These are phyloP conservation scores for Herminia tarsipennalis DNA, from an alignment of 2,888 invertebrate genomes.

Conservation along the genomic window DNA sequence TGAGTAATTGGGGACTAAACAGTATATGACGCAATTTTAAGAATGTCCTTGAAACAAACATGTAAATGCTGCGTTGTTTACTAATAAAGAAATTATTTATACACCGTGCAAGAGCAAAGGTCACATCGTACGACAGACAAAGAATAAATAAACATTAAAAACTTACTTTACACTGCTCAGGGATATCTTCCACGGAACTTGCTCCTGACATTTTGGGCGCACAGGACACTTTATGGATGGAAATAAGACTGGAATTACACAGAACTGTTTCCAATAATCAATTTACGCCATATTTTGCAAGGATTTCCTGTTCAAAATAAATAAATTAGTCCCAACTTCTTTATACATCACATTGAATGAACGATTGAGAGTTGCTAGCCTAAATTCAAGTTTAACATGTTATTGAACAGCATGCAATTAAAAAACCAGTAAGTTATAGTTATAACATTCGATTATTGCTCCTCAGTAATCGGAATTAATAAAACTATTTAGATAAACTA, in stretches of 20 bases:
- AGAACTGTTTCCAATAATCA: slow-evolving; percentile 17
- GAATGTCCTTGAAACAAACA: slow-evolving; percentile 15
- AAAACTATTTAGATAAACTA: no score
- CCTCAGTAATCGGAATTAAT: no score
- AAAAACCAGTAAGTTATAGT: no score
- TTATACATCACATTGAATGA: slow-evolving; percentile 8
- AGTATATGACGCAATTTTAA: slow-evolving; percentile 35
- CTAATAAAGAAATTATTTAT: slow-evolving; percentile 23
- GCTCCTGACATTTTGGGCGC: slow-evolving; percentile 64
- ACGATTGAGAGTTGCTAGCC: slow-evolving; percentile 4
- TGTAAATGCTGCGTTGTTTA: slow-evolving; percentile 33
- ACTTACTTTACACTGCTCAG: slow-evolving; percentile 75
- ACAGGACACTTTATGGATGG: slow-evolving; percentile 8
- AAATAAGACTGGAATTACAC: slow-evolving; percentile 15
- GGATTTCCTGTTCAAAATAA: slow-evolving; percentile 50
- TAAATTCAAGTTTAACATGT: no score
- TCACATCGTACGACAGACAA: slow-evolving; percentile 45
- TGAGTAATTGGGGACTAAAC: no score
- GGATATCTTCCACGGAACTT: slow-evolving; percentile 77
- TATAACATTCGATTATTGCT: no score
- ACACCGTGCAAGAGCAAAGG: slow-evolving; percentile 47
- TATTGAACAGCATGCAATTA: no score
- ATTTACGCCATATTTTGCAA: slow-evolving; percentile 55
- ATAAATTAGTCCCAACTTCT: slow-evolving; percentile 43
- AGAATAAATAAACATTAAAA: slow-evolving; percentile 46